Percentiles rank a stretch among this genome's conserved stretches.
Evolutionary conservation across 1,140 invertebrate genomes (phyloP).

Genomic region (Pollicipes pollicipes): DNA sequence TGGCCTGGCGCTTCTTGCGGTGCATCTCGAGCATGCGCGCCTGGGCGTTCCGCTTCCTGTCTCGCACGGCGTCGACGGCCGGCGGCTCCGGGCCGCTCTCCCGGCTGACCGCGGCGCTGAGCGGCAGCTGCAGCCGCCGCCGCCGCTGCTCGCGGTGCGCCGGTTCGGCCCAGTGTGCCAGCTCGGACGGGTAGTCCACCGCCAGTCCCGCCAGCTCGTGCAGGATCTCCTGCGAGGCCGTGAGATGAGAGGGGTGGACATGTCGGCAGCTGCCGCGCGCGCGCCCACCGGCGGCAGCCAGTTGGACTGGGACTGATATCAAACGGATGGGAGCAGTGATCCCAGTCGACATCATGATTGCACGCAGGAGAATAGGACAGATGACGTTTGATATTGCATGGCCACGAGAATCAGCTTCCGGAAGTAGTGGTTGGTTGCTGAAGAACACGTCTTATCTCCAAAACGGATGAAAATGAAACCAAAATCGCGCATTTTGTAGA

Average conservation of each 20-base stretch:
- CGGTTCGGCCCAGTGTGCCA: slow-evolving; percentile 55
- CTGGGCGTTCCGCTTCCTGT: slow-evolving; percentile 13
- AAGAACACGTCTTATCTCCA: too few species aligned
- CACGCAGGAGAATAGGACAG: too few species aligned
- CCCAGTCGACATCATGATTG: too few species aligned
- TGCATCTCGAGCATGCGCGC: slow-evolving; percentile 48
- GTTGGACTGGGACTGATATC: too few species aligned
- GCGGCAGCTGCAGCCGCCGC: slow-evolving; percentile 66
- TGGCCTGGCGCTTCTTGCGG: slow-evolving; percentile 62
- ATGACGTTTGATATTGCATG: too few species aligned
- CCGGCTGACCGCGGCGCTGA: slow-evolving; percentile 28
- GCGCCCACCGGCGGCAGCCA: too few species aligned
- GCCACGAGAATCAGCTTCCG: too few species aligned
- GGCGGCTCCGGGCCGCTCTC: slow-evolving; percentile 1
- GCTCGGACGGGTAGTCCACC: slow-evolving; percentile 54
- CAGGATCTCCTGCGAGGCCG: slow-evolving; percentile 45
- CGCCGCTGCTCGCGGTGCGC: slow-evolving; percentile 71
- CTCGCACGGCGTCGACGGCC: slow-evolving; percentile 15
- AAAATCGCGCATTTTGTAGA: too few species aligned
- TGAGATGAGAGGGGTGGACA: not conserved
- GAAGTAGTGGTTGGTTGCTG: too few species aligned
- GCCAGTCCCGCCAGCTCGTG: slow-evolving; percentile 60
- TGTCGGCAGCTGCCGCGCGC: not conserved
- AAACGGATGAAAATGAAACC: too few species aligned
- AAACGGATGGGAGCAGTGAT: too few species aligned